Evolutionary conservation across 1,140 invertebrate species (phyloP), one percentile per base, ranked within the genome.

Genomic region (Cotesia glomerata): DNA sequence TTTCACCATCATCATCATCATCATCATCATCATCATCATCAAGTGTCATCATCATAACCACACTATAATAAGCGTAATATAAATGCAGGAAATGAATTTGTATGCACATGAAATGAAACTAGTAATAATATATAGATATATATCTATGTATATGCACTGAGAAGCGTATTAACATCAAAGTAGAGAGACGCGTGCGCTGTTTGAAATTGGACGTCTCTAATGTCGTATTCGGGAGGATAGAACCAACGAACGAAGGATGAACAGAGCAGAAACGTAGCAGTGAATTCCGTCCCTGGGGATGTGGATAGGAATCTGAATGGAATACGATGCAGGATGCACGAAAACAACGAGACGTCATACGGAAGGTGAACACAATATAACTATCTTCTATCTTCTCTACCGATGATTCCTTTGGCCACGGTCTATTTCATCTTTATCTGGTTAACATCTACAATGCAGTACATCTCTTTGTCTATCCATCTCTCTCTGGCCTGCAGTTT

Each of bases 311-410:
- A 77, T 75, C 39, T 45, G 39, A 45, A 45, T 45, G 11, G 39
- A 45, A 45, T 11, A 9, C 39, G 39, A 45, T 45, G 66, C 72
- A 26, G 26, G 26, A 75, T 77, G 66, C 71, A 67, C 67, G 73
- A 74, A 74, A 76, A 75, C 77, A 77, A 77, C 71, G 68, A 74
- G 45, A 61, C 67, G 69, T 75, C 78, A 75, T 75, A 74, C 74
- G 75, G 72, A 75, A 76, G 36, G 39, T 35, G 61, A 18, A 32
- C 26, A 61, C 58, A 61, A 18, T 16, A 13, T 11, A 49, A 34
- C 49, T 61, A 16, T 54, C 61, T 77, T 77, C 72, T 66, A 69
- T 79, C 74, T 75, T 77, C 32, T 32, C 14, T 35, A 66, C 74
- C 59, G 68, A 49, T 49, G 52, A 67, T 71, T 66, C 63, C 52